Evolutionary conservation across 2,888 invertebrate species (phyloP), one percentile per base, ranked within the genome.

Genomic region (Nymphalis c-album): DNA sequence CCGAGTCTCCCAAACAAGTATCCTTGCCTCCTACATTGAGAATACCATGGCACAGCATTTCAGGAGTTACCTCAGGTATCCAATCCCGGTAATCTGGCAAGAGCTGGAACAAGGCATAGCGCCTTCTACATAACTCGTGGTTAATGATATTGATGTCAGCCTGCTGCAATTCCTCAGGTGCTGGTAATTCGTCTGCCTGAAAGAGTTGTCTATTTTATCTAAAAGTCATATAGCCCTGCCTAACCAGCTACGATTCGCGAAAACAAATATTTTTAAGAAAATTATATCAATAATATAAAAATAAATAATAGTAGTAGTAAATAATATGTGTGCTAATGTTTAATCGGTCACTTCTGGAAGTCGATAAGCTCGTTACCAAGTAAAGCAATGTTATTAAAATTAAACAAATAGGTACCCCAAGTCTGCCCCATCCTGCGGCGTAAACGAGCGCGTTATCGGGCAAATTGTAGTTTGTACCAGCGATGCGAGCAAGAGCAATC

Each of bases 61-160:
- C 76, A 17, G 73, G 73, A 20, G 84, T 84, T 20, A 88, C 75
- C 57, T 77, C 77, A 2, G 80, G 79, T 57, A 66, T 31, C n/a
- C n/a, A n/a, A 18, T 83, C 83, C 72, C 80, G 78, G 20, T 89
- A 81, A 13, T 92, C 92, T 88, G 92, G 93, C 35, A 93, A 93
- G 13, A 87, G 85, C 93, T 76, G 76, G 60, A 83, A 72, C 59
- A 72, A 65, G 0, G 75, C 77, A 68, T 86, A 86, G 10, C 82
- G 80, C 17, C 77, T 75, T 1, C 74, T 71, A 65, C 86, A 86
- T 1, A 79, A 46, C 1, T 72, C 46, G 3, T 83, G 82, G 72
- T 82, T 79, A 67, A 86, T 79, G 47, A 78, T 64, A 61, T 80
- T 70, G 7, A 85, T 51, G 45, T 77, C 74, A 2, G 87, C 87